Conservation (phyloP, 2,113 vertebrate genomes). For the Saguinus midas region DNA sequence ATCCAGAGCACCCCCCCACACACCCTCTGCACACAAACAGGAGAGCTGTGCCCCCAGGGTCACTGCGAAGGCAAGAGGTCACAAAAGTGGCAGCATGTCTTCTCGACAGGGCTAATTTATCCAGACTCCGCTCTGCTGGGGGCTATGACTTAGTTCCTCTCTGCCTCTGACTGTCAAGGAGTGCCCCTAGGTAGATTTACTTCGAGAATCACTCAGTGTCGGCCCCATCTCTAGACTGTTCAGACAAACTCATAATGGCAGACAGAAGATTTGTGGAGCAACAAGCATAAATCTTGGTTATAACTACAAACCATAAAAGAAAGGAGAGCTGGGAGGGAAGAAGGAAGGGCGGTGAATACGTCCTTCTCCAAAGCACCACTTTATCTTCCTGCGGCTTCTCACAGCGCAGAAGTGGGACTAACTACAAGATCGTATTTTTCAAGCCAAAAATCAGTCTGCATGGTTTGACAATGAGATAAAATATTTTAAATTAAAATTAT, state of each 20-base stretch:
- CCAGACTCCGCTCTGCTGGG: conserved; percentile 59
- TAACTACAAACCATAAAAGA: conserved; percentile 74
- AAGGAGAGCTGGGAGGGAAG: conserved; percentile 63
- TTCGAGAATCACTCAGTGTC: conserved; percentile 69
- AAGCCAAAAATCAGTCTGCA: conserved; percentile 42
- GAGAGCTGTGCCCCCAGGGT: neutral
- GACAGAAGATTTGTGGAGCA: conserved; percentile 75
- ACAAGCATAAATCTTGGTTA: conserved; percentile 75
- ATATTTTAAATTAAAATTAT: neutral
- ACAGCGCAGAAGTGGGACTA: neutral
- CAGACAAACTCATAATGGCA: conserved; percentile 71
- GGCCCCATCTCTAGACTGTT: conserved; percentile 53
- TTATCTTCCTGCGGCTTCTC: conserved; percentile 24
- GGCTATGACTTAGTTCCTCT: conserved; percentile 65
- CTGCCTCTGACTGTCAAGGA: conserved; percentile 76
- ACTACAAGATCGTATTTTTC: conserved; percentile 42
- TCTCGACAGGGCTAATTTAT: conserved; percentile 63
- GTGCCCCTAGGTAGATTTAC: conserved; percentile 78
- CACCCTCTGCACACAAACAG: neutral
- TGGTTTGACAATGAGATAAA: neutral
- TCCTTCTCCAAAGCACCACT: conserved; percentile 57
- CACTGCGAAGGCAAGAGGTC: conserved; percentile 37
- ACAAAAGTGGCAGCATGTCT: conserved; percentile 41
- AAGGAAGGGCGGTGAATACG: neutral
- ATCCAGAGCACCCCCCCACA: neutral